These are phyloP conservation scores for Corydoras maculifer DNA, from an alignment of 2,113 vertebrate species.

Conservation along the genomic window DNA sequence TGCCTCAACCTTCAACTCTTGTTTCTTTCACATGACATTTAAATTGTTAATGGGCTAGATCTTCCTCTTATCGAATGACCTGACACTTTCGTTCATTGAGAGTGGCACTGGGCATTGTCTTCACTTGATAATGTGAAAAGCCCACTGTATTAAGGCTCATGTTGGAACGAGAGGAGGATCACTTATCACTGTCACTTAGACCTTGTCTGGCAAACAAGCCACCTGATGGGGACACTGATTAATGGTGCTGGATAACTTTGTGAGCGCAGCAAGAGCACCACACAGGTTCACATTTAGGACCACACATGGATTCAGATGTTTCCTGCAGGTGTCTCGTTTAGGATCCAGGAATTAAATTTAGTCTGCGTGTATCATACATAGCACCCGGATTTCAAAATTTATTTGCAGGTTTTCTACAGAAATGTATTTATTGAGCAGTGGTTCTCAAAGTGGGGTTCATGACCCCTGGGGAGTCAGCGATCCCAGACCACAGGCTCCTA, in stretches of 20 bases:
- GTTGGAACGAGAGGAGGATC: conserved; percentile 49
- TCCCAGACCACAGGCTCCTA: too few relatives aligned
- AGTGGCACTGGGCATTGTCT: conserved; percentile 56
- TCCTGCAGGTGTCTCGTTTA: background rate
- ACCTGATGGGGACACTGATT: conserved; percentile 55
- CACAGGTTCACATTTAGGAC: conserved; percentile 42
- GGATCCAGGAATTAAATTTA: conserved; percentile 28
- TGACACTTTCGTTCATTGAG: conserved; percentile 57
- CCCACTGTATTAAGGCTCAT: conserved; percentile 47
- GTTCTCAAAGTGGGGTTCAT: too few relatives aligned
- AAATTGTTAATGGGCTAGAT: conserved; percentile 56
- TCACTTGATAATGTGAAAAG: conserved; percentile 50
- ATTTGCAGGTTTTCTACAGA: too few relatives aligned
- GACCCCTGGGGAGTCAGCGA: too few relatives aligned
- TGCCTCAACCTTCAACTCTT: conserved; percentile 47
- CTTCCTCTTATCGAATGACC: conserved; percentile 43
- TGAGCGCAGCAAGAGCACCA: conserved; percentile 45
- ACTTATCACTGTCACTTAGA: conserved; percentile 55
- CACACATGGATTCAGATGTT: conserved; percentile 38
- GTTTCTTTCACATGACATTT: conserved; percentile 50
- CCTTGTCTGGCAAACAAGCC: conserved; percentile 52
- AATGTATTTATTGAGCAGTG: too few relatives aligned
- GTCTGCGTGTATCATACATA: conserved; percentile 34
- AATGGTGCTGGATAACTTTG: conserved; percentile 51
- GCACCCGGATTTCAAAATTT: too few relatives aligned